Conservation (phyloP, 2,113 vertebrate genomes). For the Laticauda laticaudata region DNA sequence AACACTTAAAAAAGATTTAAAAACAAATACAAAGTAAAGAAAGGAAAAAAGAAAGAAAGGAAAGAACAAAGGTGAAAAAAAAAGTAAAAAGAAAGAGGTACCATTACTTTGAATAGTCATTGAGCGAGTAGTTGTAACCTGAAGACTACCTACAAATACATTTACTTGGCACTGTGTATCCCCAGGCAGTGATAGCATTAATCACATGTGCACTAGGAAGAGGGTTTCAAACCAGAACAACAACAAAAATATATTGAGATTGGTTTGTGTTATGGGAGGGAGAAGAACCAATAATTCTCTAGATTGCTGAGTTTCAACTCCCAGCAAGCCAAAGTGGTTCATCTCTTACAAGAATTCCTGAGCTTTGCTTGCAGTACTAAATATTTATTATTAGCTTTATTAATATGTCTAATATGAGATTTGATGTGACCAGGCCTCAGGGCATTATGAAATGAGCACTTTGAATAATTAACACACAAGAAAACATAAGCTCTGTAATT, state of each 20-base stretch:
- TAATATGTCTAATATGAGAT: not conserved
- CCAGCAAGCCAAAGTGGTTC: not conserved
- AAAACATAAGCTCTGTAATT: not conserved
- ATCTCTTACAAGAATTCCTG: constrained; percentile 2
- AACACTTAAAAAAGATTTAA: not conserved
- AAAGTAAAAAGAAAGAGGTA: not conserved
- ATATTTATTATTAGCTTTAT: constrained; percentile 1
- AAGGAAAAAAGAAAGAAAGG: not conserved
- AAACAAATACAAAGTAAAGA: not conserved
- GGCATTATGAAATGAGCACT: not conserved
- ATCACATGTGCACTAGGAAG: constrained; percentile 13
- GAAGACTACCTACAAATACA: not conserved
- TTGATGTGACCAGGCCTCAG: not conserved
- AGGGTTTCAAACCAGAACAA: not conserved
- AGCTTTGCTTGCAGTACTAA: not conserved
- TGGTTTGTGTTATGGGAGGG: constrained; percentile 12
- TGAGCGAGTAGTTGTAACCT: not conserved
- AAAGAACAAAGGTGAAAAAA: not conserved
- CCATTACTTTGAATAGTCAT: not conserved
- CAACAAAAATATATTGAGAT: not conserved
- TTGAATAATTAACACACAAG: not conserved
- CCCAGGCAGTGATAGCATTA: not conserved
- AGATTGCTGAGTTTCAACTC: not conserved
- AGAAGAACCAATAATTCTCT: not conserved
- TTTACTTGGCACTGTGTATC: not conserved